Evolutionary conservation across 2,888 invertebrate genomes (phyloP), one percentile per base, ranked within the genome.

Genomic region (Rosalia funebris): DNA sequence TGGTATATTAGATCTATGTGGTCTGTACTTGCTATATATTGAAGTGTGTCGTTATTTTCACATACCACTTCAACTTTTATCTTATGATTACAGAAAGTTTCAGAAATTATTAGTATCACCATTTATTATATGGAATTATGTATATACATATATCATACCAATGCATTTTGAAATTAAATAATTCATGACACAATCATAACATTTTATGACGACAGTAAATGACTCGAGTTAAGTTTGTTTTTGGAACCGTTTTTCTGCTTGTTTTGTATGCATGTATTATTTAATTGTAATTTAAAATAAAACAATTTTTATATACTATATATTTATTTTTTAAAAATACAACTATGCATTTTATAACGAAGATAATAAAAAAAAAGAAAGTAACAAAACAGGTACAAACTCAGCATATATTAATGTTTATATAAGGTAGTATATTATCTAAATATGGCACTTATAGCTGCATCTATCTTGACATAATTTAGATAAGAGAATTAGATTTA

Each of bases 321-420:
- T 39, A 50, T 39, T 64, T 61, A 59, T 57, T 56, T 62, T 59
- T 57, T 53, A 58, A 63, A 60, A 65, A 65, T 65, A 62, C 65
- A 64, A 59, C 59, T 64, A 59, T 60, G 44, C 47, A 55, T 60
- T 59, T 55, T 47, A 60, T 54, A 62, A 60, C 57, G 60, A 25
- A 44, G 52, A 45, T 48, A 57, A 48, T 53, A 56, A 41, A 19
- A 34, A 57, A 47, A 57, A 34, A 34, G 11, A 31, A 52, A 16
- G 9, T 48, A 60, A 57, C 32, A 62, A 55, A 60, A 57, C 65
- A 62, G 65, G 60, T 62, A 65, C 62, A 62, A 63, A 58, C 60
- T 57, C 32, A 54, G n/a, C n/a, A 52, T 52, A 59, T 48, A 45
- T 55, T 34, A 37, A 42, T 42, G 17, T 53, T 11, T 42, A 59